These are phyloP conservation scores for Enteromius treurensis DNA, from an alignment of 2,797 vertebrate genomes.

Conservation along the genomic window DNA sequence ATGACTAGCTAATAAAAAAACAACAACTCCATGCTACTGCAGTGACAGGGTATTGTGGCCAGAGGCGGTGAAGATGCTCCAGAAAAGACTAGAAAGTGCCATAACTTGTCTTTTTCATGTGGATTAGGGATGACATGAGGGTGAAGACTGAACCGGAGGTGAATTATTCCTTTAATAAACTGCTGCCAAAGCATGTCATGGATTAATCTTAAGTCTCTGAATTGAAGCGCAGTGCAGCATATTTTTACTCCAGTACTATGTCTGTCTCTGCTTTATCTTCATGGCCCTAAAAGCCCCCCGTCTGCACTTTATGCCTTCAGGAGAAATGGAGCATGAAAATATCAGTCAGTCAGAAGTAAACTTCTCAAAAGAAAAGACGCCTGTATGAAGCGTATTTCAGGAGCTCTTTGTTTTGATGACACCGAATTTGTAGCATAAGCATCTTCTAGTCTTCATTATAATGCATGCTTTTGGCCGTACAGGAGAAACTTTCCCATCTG, in stretches of 20 bases:
- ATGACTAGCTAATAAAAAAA: too few species aligned
- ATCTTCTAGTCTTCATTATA: conserved; percentile 30
- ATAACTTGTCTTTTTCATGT: neutral
- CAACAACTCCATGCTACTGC: neutral
- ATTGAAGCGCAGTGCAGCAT: conserved; percentile 42
- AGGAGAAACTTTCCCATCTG: conserved; percentile 45
- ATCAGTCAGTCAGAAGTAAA: conserved; percentile 55
- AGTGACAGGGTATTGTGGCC: neutral
- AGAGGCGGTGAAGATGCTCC: neutral
- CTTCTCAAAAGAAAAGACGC: conserved; percentile 34
- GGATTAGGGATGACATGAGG: conserved; percentile 2
- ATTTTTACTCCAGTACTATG: conserved; percentile 20
- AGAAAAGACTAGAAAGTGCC: conserved; percentile 3
- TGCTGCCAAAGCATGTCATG: conserved; percentile 15
- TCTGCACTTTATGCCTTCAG: conserved; percentile 46
- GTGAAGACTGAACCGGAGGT: neutral
- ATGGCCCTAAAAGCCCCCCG: conserved; percentile 27
- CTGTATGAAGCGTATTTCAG: neutral
- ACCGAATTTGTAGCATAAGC: conserved; percentile 1
- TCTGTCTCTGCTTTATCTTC: conserved; percentile 43
- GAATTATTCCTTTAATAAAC: conserved; percentile 29
- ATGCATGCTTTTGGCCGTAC: conserved; percentile 13
- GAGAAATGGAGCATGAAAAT: conserved; percentile 57
- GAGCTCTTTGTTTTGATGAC: neutral
- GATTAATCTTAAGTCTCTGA: conserved; percentile 33